Conservation (phyloP, 2,113 vertebrate species). For the Cyphomyrus plagiostoma region DNA sequence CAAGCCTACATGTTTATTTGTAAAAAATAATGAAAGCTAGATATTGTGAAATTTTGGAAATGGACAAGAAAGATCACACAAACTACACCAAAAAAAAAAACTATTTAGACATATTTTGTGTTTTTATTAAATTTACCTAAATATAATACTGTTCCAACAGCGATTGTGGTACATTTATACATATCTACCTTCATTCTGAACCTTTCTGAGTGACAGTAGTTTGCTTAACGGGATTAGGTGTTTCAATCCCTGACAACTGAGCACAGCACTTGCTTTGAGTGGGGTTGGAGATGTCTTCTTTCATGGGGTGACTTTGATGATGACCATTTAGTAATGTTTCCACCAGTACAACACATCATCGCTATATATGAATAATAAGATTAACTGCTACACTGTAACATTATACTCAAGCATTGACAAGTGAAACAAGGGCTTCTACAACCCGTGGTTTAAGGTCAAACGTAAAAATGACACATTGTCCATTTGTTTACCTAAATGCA, state of each 20-base stretch:
- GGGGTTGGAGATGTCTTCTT: background rate
- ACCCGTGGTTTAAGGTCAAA: background rate
- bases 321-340: background rate
- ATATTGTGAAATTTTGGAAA: background rate
- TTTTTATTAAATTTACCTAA: background rate
- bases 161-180: background rate
- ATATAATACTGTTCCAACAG: background rate
- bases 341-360: background rate
- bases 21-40: background rate
- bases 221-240: background rate
- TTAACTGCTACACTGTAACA: background rate
- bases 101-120: background rate
- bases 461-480: background rate
- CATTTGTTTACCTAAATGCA: background rate
- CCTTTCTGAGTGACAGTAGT: background rate
- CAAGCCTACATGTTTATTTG: background rate
- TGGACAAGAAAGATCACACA: background rate
- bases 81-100: background rate
- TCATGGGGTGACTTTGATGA: background rate
- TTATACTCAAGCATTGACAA: background rate
- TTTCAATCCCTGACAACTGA: background rate
- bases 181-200: background rate
- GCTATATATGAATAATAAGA: background rate
- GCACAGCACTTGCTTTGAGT: background rate
- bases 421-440: background rate